Percentiles rank a stretch among this genome's conserved stretches.
Conservation (phyloP, 35 echinoderm and acorn worm species). For the Apostichopus japonicus region DNA sequence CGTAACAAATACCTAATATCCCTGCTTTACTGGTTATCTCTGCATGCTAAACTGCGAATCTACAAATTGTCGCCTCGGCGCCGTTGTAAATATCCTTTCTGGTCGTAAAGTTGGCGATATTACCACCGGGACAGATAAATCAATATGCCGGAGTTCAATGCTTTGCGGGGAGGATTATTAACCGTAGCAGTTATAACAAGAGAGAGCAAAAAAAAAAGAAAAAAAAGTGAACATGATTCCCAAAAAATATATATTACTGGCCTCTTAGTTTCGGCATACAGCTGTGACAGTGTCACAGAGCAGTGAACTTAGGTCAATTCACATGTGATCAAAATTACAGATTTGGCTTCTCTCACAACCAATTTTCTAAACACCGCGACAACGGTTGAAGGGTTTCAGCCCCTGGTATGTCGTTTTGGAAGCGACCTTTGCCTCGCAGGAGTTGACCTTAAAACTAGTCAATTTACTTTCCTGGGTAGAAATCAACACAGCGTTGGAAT, state of each 20-base stretch:
- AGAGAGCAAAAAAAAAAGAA: neutral
- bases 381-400: neutral
- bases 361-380: neutral
- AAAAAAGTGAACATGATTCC: neutral
- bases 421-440: constrained; percentile 33
- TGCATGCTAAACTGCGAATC: too few species aligned
- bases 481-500: constrained; percentile 44
- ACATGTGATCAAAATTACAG: neutral
- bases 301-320: constrained; percentile 2
- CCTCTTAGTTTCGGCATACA: neutral
- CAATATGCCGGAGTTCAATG: neutral
- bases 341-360: neutral
- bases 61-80: too few species aligned
- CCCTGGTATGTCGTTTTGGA: too few species aligned
- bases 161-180: neutral
- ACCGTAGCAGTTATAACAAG: neutral
- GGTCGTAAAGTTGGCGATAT: too few species aligned
- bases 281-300: neutral
- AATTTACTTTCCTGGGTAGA: neutral
- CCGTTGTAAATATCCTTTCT: too few species aligned
- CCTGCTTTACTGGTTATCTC: too few species aligned
- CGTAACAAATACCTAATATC: too few species aligned
- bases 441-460: constrained; percentile 2
- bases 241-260: neutral
- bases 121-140: too few species aligned